Conservation (phyloP, 2,113 vertebrate genomes). For the Mustela nigripes region DNA sequence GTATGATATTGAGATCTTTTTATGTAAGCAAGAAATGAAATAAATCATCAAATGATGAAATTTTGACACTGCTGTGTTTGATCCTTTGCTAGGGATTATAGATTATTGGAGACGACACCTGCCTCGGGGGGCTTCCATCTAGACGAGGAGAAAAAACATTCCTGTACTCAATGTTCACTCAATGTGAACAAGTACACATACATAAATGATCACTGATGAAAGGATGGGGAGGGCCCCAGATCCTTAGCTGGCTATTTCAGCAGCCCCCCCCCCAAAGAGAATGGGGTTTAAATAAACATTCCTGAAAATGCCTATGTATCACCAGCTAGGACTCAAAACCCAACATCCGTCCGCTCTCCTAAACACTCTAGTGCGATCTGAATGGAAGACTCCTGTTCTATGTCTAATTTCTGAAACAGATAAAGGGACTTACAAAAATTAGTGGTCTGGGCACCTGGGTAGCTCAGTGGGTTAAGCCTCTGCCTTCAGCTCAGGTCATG, state of each 20-base stretch:
- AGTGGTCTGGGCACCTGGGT: background rate
- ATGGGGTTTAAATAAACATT: background rate
- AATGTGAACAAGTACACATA: background rate
- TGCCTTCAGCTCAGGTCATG: no score
- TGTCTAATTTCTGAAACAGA: background rate
- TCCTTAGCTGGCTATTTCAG: background rate
- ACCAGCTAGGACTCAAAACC: background rate
- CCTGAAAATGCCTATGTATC: background rate
- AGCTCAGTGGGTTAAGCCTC: no score
- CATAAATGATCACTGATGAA: background rate
- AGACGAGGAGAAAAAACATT: background rate
- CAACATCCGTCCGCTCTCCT: background rate
- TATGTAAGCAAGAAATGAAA: constrained; percentile 13
- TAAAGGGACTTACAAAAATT: background rate
- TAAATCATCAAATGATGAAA: constrained; percentile 40
- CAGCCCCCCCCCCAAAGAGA: background rate
- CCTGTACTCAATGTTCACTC: background rate
- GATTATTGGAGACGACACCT: background rate
- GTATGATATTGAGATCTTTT: background rate
- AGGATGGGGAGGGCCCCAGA: background rate
- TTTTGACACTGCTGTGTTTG: background rate
- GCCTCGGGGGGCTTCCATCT: background rate
- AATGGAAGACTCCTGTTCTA: background rate
- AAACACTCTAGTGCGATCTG: background rate
- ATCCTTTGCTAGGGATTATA: background rate